Percentiles rank a stretch among this genome's conserved stretches.
phyloP scores from a whole-genome alignment of 2,797 vertebrate genomes.

The Gallinago solitaria region DNA sequence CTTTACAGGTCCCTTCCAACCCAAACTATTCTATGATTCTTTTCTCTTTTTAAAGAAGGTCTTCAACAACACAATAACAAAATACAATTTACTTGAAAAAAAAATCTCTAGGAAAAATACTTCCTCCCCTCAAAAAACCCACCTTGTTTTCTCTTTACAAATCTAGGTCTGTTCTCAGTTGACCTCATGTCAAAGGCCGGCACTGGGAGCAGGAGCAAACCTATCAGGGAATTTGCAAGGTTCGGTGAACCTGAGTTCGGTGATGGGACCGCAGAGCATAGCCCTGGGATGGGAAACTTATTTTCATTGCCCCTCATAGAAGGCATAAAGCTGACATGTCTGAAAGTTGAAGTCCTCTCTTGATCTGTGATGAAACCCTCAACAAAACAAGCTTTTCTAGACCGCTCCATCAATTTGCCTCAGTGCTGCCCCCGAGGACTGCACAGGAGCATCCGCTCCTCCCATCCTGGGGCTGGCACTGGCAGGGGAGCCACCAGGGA shows the following conservation, averaged over 20 bases:
- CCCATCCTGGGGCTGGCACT: background rate
- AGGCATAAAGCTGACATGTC: background rate
- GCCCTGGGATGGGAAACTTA: background rate
- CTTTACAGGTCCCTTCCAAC: background rate
- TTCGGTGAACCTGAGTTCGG: background rate
- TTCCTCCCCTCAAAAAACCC: fast-evolving
- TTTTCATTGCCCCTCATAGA: background rate
- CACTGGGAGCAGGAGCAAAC: background rate
- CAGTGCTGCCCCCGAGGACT: background rate
- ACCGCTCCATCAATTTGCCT: background rate
- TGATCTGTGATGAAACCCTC: background rate
- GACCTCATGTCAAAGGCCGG: background rate
- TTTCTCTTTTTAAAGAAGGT: background rate
- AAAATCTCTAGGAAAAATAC: background rate
- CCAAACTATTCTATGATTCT: background rate
- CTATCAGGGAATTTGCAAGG: background rate
- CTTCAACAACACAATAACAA: background rate
- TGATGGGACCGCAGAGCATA: background rate
- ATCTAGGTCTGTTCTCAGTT: background rate
- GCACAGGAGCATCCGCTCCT: background rate
- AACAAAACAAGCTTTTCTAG: background rate
- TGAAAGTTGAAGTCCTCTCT: background rate
- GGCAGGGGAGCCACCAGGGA: background rate
- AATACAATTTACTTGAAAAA: background rate
- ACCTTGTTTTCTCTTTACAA: background rate